phyloP scores from a whole-genome alignment of 2,888 invertebrate species.

The Cryptops parisi region DNA sequence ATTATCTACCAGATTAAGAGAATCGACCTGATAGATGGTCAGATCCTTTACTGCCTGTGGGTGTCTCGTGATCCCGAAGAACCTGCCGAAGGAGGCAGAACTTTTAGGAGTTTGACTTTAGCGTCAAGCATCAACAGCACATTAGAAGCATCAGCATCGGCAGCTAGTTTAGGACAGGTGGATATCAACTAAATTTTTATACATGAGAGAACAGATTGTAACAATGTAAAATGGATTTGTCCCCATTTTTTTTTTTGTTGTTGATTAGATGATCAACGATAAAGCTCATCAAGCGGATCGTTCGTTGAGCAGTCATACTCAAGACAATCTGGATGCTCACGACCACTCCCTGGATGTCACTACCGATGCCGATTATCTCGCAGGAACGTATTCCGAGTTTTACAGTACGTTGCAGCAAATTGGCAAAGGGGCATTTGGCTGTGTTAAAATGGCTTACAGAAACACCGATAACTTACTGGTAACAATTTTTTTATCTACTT shows the following conservation, averaged over 20 bases:
- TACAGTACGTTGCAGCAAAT: constrained; percentile 46
- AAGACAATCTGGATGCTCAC: too few species aligned
- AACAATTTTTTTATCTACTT: constrained; percentile 17
- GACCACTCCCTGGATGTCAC: too few species aligned
- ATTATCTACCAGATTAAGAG: constrained; percentile 29
- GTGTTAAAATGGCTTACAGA: constrained; percentile 50
- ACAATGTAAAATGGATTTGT: background rate
- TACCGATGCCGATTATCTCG: constrained; percentile 15
- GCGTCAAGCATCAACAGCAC: constrained; percentile 36
- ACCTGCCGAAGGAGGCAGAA: constrained; percentile 28
- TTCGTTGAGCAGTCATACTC: constrained; percentile 12
- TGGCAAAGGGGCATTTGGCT: constrained; percentile 58
- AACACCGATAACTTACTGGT: constrained; percentile 43
- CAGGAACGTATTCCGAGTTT: constrained; percentile 38
- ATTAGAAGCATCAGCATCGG: constrained; percentile 24
- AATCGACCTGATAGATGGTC: constrained; percentile 34
- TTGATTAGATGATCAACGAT: constrained; percentile 3
- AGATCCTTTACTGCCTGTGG: constrained; percentile 46
- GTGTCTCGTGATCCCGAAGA: constrained; percentile 39
- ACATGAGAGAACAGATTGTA: too few species aligned
- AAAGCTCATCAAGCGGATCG: constrained; percentile 26
- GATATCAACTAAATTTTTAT: too few species aligned
- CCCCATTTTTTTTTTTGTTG: background rate
- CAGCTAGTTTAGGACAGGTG: constrained; percentile 6
- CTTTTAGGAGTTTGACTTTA: constrained; percentile 32